Evolutionary conservation across 92 coral and sea anemone genomes (phyloP), one percentile per base, ranked within the genome.

Genomic region (Porites divaricata): DNA sequence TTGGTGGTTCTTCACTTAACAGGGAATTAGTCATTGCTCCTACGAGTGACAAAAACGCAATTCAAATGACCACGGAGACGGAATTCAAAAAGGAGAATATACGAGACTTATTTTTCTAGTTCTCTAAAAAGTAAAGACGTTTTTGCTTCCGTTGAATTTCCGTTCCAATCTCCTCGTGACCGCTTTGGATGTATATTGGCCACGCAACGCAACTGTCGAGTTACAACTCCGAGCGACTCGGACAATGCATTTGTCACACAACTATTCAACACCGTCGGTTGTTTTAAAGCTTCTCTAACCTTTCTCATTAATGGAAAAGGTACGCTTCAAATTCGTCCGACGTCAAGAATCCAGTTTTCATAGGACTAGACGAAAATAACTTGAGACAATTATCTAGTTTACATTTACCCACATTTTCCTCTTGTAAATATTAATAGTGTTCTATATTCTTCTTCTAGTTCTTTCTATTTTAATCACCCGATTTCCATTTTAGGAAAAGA

Each of bases 401-500:
- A 53, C 28, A 80, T 56, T 69, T 70, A 11, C 76, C 35, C 19
- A 67, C 85, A 45, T 61, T 9, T 26, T 62, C 24, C 79, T 21
- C 41, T 72, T 72, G 86, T 82, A 82, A 72, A 72, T 35, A 35
- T 35, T 35, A 35, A 35, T 72, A 82, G 79, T 49, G 67, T 71
- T 72, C 63, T 16, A 51, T 11, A 82, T 21, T 50, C 15, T 73
- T 63, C 62, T 78, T 64, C 84, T n/a, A 56, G 78, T 59, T 71
- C 69, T 49, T 72, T 21, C 25, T 81, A 82, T 81, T 81, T 71
- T 81, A 72, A 61, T 79, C 2, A 35, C 24, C 50, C 79, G 28
- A 78, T 63, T 20, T 78, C 26, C 84, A 65, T 79, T 79, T 79
- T 66, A 22, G 53, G 53, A 11, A 54, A 66, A 79, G 84, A 67